These are phyloP conservation scores for Tangara arthus DNA, from an alignment of 2,797 vertebrate genomes.

Conservation along the genomic window DNA sequence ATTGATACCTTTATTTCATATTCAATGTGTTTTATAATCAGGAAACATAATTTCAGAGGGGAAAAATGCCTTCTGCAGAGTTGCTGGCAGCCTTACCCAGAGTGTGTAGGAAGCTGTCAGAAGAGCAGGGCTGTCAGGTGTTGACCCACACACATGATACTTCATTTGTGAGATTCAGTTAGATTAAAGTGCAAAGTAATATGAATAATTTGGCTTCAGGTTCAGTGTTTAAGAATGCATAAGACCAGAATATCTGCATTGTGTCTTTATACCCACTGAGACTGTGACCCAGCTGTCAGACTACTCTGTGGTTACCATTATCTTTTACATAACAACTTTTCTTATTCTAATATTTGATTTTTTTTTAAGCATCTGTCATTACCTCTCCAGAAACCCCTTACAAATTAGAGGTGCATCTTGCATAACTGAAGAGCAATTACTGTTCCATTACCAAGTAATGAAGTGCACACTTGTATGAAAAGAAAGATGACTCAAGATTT, in stretches of 20 bases:
- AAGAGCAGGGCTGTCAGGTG: neutral
- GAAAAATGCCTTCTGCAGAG: neutral
- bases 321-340: slow-evolving; percentile 22
- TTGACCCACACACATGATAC: neutral
- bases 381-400: slow-evolving; percentile 36
- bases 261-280: neutral
- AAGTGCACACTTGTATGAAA: slow-evolving; percentile 17
- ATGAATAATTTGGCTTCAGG: neutral
- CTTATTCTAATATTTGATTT: slow-evolving; percentile 11
- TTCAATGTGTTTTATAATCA: neutral
- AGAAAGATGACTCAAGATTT: slow-evolving; percentile 22
- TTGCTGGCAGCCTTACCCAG: neutral
- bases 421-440: slow-evolving; percentile 43
- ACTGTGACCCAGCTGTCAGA: neutral
- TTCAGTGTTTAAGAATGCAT: neutral
- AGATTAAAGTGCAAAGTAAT: neutral
- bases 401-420: slow-evolving; percentile 30
- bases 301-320: neutral
- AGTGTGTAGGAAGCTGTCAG: neutral
- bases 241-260: neutral
- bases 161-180: slow-evolving; percentile 13
- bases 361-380: slow-evolving; percentile 32
- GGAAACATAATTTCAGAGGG: neutral
- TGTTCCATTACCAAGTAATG: slow-evolving; percentile 40
- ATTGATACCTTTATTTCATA: neutral